Evolutionary conservation across 2,113 vertebrate species (phyloP).

Genomic region (Toxotes chatareus): DNA sequence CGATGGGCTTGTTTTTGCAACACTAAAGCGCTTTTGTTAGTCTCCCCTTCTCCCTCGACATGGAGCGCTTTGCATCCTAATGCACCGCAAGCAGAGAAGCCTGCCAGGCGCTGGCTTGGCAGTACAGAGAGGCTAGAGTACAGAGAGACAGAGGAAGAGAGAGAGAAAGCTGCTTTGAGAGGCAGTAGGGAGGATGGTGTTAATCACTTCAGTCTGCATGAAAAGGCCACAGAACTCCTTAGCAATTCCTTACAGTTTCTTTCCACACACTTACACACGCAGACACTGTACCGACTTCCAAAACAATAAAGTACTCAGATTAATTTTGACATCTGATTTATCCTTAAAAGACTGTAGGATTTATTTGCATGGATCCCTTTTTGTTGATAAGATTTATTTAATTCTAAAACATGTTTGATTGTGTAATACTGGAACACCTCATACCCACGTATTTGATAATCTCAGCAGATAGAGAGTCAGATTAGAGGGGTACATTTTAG

Average conservation of each 20-base stretch:
- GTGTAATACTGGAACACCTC: slow-evolving; percentile 17
- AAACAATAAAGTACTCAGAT: slow-evolving; percentile 52
- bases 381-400: slow-evolving; percentile 33
- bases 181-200: slow-evolving; percentile 72
- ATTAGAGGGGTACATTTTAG: slow-evolving; percentile 18
- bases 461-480: slow-evolving; percentile 11
- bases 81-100: slow-evolving; percentile 73
- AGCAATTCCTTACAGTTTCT: slow-evolving; percentile 57
- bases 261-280: slow-evolving; percentile 23
- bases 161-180: slow-evolving; percentile 70
- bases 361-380: slow-evolving; percentile 20
- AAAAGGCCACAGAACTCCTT: slow-evolving; percentile 72
- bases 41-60: slow-evolving; percentile 81
- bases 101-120: slow-evolving; percentile 80
- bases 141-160: slow-evolving; percentile 64
- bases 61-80: slow-evolving; percentile 84
- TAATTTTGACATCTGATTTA: slow-evolving; percentile 59
- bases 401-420: slow-evolving; percentile 25
- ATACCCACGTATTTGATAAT: slow-evolving; percentile 11
- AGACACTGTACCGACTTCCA: slow-evolving; percentile 15
- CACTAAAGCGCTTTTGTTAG: slow-evolving; percentile 85
- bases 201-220: slow-evolving; percentile 75
- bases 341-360: slow-evolving; percentile 47
- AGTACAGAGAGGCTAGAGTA: slow-evolving; percentile 72
- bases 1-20: slow-evolving; percentile 85